Evolutionary conservation across 2,888 invertebrate species (phyloP), one percentile per base, ranked within the genome.

Genomic region (Congeria kusceri): DNA sequence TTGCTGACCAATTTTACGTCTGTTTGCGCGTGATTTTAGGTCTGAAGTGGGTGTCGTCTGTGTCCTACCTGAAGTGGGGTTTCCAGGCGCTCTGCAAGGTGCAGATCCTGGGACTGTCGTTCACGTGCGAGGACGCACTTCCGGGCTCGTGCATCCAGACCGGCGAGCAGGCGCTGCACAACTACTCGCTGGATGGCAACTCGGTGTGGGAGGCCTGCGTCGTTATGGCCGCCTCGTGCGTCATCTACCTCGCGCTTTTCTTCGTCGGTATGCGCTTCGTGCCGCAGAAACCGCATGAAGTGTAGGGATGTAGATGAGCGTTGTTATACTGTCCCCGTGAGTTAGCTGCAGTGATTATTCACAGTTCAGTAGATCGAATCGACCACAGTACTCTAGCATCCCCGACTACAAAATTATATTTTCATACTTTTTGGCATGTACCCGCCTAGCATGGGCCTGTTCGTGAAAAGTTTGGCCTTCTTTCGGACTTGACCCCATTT

Each of bases 31-130:
- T 56, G 39, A 20, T 83, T 83, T 23, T 84, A 91, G 91, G 88
- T 27, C 72, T 89, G 49, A 86, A 84, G 39, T 91, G 91, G 91
- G 87, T 89, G 15, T 88, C 90, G 0, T 79, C 84, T 5, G 75
- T 89, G n/a, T 90, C 90, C 23, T 90, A 89, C 76, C 77, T 91
- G 1, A 89, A 89, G 57, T 91, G 90, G 90, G 90, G 90, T 2
- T 91, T 88, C 64, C 89, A 90, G 64, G 89, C 87, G 5, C 66
- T 91, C 67, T 88, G 89, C 62, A 73, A 87, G 72, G 80, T 85
- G 0, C 87, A 89, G 72, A 86, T 90, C 44, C 46, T 80, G 4
- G 80, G 84, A 0, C 80, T 90, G 18, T 83, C 83, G 46, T 91
- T 91, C 70, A 84, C 84, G 2, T 91, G 91, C 73, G 70, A 63